Evolutionary conservation across 1,140 invertebrate species (phyloP).

Genomic region (Leptopilina clavipes): DNA sequence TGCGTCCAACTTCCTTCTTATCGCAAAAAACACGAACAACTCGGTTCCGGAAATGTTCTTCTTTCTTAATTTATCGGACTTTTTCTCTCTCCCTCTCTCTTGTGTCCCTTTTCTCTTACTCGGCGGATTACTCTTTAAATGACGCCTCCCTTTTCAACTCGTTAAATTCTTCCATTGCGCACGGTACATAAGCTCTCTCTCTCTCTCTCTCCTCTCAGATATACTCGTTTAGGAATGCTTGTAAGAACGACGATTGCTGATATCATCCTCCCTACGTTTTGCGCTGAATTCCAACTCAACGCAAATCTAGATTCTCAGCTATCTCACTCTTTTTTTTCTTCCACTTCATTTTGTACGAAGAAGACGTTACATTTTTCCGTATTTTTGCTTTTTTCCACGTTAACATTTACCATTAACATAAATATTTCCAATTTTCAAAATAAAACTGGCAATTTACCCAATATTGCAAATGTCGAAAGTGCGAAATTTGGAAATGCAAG

Average conservation of each 20-base stretch:
- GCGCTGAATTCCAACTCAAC: slow-evolving; percentile 5
- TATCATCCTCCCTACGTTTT: not conserved
- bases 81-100: not conserved
- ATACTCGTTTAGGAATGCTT: slow-evolving; percentile 33
- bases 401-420: no score
- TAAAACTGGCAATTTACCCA: no score
- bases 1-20: slow-evolving; percentile 2
- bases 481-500: no score
- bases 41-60: not conserved
- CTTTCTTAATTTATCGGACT: slow-evolving; percentile 19
- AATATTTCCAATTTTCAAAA: no score
- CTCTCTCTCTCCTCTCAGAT: no score
- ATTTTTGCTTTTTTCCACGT: not conserved
- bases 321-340: not conserved
- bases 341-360: not conserved
- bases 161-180: not conserved
- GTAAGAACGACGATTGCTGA: slow-evolving; percentile 32
- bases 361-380: not conserved
- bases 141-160: not conserved
- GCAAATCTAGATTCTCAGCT: slow-evolving; percentile 27
- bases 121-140: not conserved
- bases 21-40: slow-evolving; percentile 11
- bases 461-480: no score
- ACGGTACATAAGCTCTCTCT: slow-evolving; percentile 7
- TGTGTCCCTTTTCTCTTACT: not conserved